phyloP scores from a whole-genome alignment of 2,113 vertebrate genomes.

The Neolamprologus longior region DNA sequence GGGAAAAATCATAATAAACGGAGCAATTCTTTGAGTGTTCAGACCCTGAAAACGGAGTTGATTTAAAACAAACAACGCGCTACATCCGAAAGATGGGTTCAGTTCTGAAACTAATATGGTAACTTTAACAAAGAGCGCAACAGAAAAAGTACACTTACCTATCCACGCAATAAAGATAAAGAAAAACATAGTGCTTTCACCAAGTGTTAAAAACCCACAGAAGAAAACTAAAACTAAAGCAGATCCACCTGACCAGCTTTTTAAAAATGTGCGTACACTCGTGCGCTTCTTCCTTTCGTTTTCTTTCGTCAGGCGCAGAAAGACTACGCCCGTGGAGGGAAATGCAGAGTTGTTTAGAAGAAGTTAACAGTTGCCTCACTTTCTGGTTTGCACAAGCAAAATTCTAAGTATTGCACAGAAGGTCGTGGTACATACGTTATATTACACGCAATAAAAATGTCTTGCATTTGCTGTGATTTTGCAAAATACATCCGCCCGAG shows the following conservation, averaged over 20 bases:
- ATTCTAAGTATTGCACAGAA: not conserved
- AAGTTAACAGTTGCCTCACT: not conserved
- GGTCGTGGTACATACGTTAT: fast-evolving
- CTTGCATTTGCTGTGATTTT: not conserved
- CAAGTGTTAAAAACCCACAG: not conserved
- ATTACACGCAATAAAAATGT: not conserved
- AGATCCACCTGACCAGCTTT: not conserved
- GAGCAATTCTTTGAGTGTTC: fast-evolving
- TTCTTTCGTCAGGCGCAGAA: not conserved
- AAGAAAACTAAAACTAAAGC: not conserved
- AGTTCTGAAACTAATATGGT: not conserved
- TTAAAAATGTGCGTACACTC: fast-evolving
- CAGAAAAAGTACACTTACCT: not conserved
- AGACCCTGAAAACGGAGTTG: not conserved
- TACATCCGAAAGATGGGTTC: not conserved
- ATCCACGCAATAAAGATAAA: not conserved
- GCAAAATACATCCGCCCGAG: not conserved
- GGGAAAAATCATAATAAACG: not conserved
- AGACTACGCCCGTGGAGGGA: not conserved
- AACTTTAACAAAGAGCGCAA: not conserved
- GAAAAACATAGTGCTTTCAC: not conserved
- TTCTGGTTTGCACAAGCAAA: not conserved
- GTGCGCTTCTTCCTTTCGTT: not conserved
- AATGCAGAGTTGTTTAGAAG: fast-evolving
- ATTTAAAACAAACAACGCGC: not conserved